These are phyloP conservation scores for Stylophora pistillata DNA, from an alignment of 64 coral and sea anemone genomes.

Conservation along the genomic window DNA sequence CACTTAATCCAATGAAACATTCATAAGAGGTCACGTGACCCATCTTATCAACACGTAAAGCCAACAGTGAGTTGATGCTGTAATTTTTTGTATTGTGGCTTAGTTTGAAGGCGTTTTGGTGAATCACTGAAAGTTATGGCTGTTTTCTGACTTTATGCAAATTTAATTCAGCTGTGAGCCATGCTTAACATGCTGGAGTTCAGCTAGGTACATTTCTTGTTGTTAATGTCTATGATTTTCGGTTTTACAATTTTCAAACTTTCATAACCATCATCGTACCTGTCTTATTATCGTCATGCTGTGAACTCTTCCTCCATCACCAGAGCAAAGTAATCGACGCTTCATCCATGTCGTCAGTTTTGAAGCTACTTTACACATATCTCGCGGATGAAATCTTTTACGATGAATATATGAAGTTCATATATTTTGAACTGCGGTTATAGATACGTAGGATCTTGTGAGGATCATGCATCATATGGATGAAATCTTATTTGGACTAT, in stretches of 20 bases:
- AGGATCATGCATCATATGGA: too few species aligned
- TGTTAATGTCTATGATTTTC: background rate
- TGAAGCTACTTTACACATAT: conserved; percentile 1
- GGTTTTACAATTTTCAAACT: conserved; percentile 2
- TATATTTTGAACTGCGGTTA: too few species aligned
- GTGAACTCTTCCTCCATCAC: conserved; percentile 4
- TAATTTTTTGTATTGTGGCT: background rate
- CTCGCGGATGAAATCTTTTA: conserved; percentile 1
- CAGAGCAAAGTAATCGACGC: background rate
- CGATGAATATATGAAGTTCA: too few species aligned
- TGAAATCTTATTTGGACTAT: conserved; percentile 10
- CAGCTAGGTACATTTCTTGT: background rate
- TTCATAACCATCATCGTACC: conserved; percentile 8
- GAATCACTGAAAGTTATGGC: too few species aligned
- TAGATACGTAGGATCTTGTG: too few species aligned
- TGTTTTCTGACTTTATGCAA: too few species aligned
- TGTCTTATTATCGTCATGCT: conserved; percentile 14
- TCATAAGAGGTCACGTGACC: background rate
- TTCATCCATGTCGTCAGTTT: conserved; percentile 19
- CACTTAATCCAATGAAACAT: background rate
- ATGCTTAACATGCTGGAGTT: too few species aligned
- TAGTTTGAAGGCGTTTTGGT: background rate
- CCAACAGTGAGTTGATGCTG: background rate
- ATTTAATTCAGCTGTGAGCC: too few species aligned
- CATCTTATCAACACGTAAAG: background rate